Evolutionary conservation across 1,140 invertebrate genomes (phyloP).

Genomic region (Fopius arisanus): DNA sequence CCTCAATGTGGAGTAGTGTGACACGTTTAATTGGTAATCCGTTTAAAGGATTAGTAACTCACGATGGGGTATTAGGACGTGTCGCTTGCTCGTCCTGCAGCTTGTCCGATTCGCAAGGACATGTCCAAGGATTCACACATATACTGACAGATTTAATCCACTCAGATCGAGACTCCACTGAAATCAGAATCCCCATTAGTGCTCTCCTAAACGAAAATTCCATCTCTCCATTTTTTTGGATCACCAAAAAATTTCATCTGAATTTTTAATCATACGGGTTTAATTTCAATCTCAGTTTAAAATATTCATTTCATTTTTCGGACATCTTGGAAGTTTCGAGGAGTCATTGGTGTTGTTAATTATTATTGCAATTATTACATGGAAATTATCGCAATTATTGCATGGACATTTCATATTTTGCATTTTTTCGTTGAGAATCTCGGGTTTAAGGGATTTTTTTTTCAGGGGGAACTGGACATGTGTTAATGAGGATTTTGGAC

Average conservation of each 20-base stretch:
- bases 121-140: conserved; percentile 47
- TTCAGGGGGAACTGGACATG: conserved; percentile 37
- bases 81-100: conserved; percentile 51
- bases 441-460: too few species aligned
- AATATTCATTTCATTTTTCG: too few species aligned
- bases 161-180: neutral
- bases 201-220: neutral
- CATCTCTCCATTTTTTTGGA: too few species aligned
- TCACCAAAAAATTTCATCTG: too few species aligned
- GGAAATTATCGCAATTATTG: too few species aligned
- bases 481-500: conserved; percentile 37
- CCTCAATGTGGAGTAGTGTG: conserved; percentile 33
- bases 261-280: too few species aligned
- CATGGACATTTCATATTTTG: too few species aligned
- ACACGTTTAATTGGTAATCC: conserved; percentile 64
- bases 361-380: too few species aligned
- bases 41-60: conserved; percentile 64
- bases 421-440: too few species aligned
- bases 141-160: neutral
- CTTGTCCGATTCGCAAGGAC: conserved; percentile 55
- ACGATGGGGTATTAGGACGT: conserved; percentile 57
- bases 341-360: too few species aligned
- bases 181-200: neutral
- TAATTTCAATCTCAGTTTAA: too few species aligned
- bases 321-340: too few species aligned